phyloP scores from a whole-genome alignment of 2,113 vertebrate species.

The Chaenogobius annularis region DNA sequence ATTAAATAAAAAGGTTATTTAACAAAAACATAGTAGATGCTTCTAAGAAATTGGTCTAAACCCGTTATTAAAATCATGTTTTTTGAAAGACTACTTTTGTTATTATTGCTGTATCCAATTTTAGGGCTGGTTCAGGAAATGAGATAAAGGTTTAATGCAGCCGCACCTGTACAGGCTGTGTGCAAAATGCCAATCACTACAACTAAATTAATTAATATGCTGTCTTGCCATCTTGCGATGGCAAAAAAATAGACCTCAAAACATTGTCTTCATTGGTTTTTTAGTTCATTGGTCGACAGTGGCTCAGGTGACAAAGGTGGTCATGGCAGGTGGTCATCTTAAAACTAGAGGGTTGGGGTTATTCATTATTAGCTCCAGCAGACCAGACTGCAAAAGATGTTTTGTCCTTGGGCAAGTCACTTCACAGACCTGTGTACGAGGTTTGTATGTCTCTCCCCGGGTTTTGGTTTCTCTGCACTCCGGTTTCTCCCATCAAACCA shows the following conservation, averaged over 20 bases:
- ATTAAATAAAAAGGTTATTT: conserved; percentile 49
- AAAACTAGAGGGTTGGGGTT: too few species aligned
- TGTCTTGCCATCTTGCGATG: not conserved
- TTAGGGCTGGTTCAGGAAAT: conserved; percentile 69
- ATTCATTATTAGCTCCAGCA: too few species aligned
- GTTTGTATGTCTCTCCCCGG: too few species aligned
- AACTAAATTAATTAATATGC: not conserved
- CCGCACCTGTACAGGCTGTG: conserved; percentile 33
- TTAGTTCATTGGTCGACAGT: conserved; percentile 5
- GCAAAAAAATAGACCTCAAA: not conserved
- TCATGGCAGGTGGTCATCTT: too few species aligned
- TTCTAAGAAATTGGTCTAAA: conserved; percentile 68
- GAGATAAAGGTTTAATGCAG: conserved; percentile 50
- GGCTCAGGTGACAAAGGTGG: conserved; percentile 9
- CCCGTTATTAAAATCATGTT: conserved; percentile 70
- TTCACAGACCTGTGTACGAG: too few species aligned
- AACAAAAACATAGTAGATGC: conserved; percentile 43
- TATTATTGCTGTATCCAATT: conserved; percentile 67
- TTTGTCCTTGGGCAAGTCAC: too few species aligned
- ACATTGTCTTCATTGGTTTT: not conserved
- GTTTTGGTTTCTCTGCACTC: too few species aligned
- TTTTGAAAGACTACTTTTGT: conserved; percentile 69
- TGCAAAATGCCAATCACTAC: conserved; percentile 46
- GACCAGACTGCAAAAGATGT: too few species aligned
- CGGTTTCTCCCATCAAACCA: too few species aligned